Percentiles rank a stretch among this genome's conserved stretches.
Conservation (phyloP, 2,797 vertebrate genomes). For the Chaunax sp. region DNA sequence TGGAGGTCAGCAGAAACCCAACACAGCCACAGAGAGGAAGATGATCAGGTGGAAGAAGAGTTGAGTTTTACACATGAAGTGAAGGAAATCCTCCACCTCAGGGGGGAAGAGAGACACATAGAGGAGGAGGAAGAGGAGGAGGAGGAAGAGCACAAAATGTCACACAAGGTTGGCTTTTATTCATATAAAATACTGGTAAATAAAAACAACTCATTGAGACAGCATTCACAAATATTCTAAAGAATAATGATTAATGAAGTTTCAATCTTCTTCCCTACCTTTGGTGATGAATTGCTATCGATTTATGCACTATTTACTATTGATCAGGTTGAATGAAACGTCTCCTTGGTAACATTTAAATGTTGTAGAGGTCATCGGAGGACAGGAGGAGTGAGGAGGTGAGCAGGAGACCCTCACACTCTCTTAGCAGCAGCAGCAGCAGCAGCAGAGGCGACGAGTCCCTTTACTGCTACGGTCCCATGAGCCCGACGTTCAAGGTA, state of each 20-base stretch:
- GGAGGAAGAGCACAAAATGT: slow-evolving; percentile 21
- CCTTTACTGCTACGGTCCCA: slow-evolving; percentile 78
- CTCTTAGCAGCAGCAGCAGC: slow-evolving; percentile 33
- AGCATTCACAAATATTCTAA: too few species aligned
- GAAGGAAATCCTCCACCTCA: slow-evolving; percentile 58
- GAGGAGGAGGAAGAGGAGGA: slow-evolving; percentile 43
- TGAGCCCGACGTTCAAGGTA: slow-evolving; percentile 89
- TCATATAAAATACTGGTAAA: too few species aligned
- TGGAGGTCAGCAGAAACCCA: slow-evolving; percentile 63
- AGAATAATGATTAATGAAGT: too few species aligned
- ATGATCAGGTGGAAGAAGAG: slow-evolving; percentile 64
- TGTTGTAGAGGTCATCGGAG: slow-evolving; percentile 58
- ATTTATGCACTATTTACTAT: too few species aligned
- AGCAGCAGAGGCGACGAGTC: slow-evolving; percentile 66
- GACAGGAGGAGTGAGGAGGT: slow-evolving; percentile 53
- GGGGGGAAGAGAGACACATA: too few species aligned
- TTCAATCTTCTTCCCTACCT: too few species aligned
- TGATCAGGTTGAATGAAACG: too few species aligned
- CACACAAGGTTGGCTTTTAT: slow-evolving; percentile 49
- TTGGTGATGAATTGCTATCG: too few species aligned
- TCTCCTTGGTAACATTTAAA: neutral
- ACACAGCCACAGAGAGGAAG: slow-evolving; percentile 51
- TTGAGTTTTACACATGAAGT: slow-evolving; percentile 51
- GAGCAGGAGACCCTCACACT: slow-evolving; percentile 49
- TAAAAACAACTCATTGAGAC: too few species aligned